These are phyloP conservation scores for Pristionchus maxplancki DNA, from an alignment of 2,888 invertebrate species.

Conservation along the genomic window DNA sequence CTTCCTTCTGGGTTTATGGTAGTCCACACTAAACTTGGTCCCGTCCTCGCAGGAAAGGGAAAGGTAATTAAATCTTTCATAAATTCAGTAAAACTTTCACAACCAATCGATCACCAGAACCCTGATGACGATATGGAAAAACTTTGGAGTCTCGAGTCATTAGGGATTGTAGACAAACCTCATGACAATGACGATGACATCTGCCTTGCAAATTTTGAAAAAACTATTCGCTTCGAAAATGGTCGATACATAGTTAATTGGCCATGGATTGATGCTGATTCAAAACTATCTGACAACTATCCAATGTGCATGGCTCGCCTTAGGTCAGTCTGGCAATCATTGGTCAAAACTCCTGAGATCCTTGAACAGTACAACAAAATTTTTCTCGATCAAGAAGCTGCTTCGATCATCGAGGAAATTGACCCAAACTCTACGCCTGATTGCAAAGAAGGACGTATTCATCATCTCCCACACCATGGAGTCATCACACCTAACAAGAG, in stretches of 20 bases:
- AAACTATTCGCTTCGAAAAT: constrained; percentile 10
- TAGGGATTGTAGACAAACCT: constrained; percentile 39
- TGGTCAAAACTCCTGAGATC: constrained; percentile 26
- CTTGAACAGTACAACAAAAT: constrained; percentile 52
- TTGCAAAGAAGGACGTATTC: not conserved
- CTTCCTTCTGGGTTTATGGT: too few species aligned
- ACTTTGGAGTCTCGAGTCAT: constrained; percentile 32
- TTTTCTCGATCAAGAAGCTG: constrained; percentile 50
- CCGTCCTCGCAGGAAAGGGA: too few species aligned
- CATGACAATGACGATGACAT: not conserved
- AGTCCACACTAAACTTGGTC: too few species aligned
- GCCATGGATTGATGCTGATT: not conserved
- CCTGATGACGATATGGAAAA: too few species aligned
- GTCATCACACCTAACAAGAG: constrained; percentile 48
- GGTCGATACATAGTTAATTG: not conserved
- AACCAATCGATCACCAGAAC: too few species aligned
- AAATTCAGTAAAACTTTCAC: too few species aligned
- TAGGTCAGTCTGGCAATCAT: not conserved
- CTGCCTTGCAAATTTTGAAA: not conserved
- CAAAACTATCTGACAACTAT: not conserved
- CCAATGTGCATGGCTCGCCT: not conserved
- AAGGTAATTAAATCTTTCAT: too few species aligned
- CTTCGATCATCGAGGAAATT: constrained; percentile 54
- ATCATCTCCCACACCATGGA: constrained; percentile 55
- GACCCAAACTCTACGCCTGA: not conserved